A percentile compares a stretch with the other conserved stretches of the same genome.
Conservation (phyloP, 2,113 vertebrate species). For the Synodontis membranacea region DNA sequence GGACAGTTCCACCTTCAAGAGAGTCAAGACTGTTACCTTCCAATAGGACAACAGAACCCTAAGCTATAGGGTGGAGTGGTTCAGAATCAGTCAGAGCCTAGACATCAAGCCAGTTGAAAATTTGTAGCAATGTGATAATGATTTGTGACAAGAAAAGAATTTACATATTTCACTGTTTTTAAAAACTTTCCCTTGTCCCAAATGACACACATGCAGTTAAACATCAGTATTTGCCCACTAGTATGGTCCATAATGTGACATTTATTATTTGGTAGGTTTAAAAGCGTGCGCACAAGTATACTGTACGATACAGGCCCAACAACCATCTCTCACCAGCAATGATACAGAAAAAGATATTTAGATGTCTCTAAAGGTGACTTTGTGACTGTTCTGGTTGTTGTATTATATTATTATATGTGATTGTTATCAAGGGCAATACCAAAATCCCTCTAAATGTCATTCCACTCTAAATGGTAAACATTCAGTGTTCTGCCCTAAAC, state of each 20-base stretch:
- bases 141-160: neutral
- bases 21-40: neutral
- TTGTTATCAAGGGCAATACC: neutral
- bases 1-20: neutral
- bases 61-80: neutral
- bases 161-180: neutral
- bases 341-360: neutral
- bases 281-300: neutral
- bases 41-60: neutral
- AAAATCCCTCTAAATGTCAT: neutral
- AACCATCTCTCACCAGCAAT: neutral
- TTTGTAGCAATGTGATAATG: neutral
- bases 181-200: too few species aligned
- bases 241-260: neutral
- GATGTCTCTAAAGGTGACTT: neutral
- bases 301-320: neutral
- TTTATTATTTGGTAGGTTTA: neutral
- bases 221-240: neutral
- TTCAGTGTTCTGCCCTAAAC: neutral
- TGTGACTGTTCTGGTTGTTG: neutral
- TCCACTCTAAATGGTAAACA: neutral
- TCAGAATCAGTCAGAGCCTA: neutral
- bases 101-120: neutral
- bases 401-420: neutral
- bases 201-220: neutral